Evolutionary conservation across 2,113 vertebrate genomes (phyloP).

Genomic region (Larimichthys polyactis): DNA sequence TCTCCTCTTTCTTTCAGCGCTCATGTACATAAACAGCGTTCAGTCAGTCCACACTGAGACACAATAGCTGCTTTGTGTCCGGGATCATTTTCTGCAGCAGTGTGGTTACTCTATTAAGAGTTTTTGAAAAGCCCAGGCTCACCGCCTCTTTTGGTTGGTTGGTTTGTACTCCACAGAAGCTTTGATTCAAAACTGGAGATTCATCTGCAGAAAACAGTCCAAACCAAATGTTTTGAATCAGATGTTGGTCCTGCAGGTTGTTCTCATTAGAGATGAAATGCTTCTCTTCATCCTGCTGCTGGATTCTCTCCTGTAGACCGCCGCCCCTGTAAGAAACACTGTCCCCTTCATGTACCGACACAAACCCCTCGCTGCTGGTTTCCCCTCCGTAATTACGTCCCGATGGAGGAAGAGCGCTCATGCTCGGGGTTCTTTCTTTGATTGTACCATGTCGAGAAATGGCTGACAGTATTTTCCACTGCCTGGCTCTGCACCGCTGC

Average conservation of each 20-base stretch:
- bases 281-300: conserved; percentile 29
- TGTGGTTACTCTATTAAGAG: conserved; percentile 11
- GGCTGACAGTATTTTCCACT: conserved; percentile 38
- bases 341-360: background rate
- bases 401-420: conserved; percentile 39
- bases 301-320: background rate
- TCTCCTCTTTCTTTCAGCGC: background rate
- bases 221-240: conserved; percentile 17
- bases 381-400: conserved; percentile 33
- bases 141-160: background rate
- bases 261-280: conserved; percentile 40
- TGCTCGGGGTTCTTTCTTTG: conserved; percentile 30
- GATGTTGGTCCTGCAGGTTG: background rate
- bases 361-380: background rate
- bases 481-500: background rate
- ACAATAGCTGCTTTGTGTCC: conserved; percentile 61
- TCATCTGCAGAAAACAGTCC: background rate
- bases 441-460: conserved; percentile 37
- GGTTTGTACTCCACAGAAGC: conserved; percentile 1
- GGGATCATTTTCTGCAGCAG: conserved; percentile 16
- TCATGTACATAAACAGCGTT: conserved; percentile 20
- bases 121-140: background rate
- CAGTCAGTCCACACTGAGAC: conserved; percentile 6
- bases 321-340: background rate
- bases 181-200: conserved; percentile 1